Percentiles rank a stretch among this genome's conserved stretches.
phyloP scores from a whole-genome alignment of 2,113 vertebrate genomes.

The Poeciliopsis occidentalis region DNA sequence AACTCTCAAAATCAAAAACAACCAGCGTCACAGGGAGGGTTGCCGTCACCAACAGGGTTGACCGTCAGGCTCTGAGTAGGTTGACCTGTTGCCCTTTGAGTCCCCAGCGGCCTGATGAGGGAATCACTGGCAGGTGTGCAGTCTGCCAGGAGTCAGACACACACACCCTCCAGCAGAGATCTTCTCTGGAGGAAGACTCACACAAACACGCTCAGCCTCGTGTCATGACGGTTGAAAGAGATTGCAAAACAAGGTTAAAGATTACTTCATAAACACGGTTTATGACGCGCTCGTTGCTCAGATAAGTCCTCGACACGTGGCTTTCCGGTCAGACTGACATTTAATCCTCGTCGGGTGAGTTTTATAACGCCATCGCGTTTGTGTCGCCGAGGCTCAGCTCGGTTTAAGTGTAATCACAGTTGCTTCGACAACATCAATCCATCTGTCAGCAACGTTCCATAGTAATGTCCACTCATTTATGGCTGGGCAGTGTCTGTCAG shows the following conservation, averaged over 20 bases:
- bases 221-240: slow-evolving; percentile 11
- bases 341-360: not conserved
- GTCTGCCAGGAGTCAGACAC: too few species aligned
- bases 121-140: too few species aligned
- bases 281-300: not conserved
- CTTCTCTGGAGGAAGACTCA: too few species aligned
- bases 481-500: slow-evolving; percentile 4
- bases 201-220: not conserved
- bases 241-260: slow-evolving; percentile 22
- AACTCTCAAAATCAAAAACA: too few species aligned
- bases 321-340: slow-evolving; percentile 9
- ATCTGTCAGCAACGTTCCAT: slow-evolving; percentile 53
- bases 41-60: too few species aligned
- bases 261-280: slow-evolving; percentile 4
- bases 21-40: too few species aligned
- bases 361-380: not conserved
- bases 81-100: too few species aligned
- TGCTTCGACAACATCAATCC: slow-evolving; percentile 20
- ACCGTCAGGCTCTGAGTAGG: too few species aligned
- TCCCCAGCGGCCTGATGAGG: too few species aligned
- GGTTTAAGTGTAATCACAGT: slow-evolving; percentile 28
- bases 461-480: slow-evolving; percentile 27
- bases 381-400: slow-evolving; percentile 7
- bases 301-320: slow-evolving; percentile 1
- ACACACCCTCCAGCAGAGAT: too few species aligned